phyloP scores from a whole-genome alignment of 2,113 vertebrate species.

The Phyllostomus hastatus region DNA sequence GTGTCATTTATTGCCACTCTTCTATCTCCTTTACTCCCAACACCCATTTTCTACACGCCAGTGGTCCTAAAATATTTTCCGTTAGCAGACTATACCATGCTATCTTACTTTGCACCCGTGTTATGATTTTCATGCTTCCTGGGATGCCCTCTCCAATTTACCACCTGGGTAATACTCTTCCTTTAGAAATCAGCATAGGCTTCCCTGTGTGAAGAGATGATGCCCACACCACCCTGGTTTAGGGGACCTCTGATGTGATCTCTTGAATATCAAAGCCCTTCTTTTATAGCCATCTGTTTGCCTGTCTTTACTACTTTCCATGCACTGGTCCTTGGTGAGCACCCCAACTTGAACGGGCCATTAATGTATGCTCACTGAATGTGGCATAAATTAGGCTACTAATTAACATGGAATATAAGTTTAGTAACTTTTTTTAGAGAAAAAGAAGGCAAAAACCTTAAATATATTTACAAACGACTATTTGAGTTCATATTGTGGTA shows the following conservation, averaged over 20 bases:
- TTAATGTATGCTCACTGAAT: background rate
- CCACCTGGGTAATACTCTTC: background rate
- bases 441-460: background rate
- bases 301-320: background rate
- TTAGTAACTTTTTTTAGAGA: background rate
- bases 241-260: background rate
- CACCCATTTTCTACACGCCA: background rate
- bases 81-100: background rate
- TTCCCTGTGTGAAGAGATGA: background rate
- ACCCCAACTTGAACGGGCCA: too few relatives aligned
- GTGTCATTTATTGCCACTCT: background rate
- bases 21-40: background rate
- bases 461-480: background rate
- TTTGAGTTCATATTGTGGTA: background rate
- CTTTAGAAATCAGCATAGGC: background rate
- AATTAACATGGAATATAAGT: background rate
- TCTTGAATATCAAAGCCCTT: background rate
- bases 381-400: background rate
- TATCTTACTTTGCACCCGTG: background rate
- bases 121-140: background rate
- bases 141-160: background rate
- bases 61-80: background rate
- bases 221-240: background rate
- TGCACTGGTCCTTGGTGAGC: background rate
- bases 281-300: background rate